Conservation (phyloP, 2,113 vertebrate genomes). For the Entelurus aequoreus region DNA sequence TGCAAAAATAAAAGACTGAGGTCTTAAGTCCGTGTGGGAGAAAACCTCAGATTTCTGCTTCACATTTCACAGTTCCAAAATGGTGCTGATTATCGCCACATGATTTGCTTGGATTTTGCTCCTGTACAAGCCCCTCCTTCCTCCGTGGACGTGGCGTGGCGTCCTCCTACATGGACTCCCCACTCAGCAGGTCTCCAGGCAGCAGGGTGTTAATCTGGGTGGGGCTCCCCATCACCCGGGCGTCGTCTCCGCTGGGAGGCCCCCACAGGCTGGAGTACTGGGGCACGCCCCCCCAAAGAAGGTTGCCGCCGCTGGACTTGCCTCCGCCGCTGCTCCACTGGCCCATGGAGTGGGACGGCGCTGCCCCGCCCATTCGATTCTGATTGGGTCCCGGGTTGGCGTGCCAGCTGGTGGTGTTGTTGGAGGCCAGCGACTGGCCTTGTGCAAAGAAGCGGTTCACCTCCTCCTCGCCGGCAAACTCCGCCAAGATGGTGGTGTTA, state of each 20-base stretch:
- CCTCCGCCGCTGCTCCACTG: slow-evolving; percentile 82
- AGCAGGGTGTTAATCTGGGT: slow-evolving; percentile 91
- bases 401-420: slow-evolving; percentile 95
- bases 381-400: slow-evolving; percentile 83
- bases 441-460: slow-evolving; percentile 97
- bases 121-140: slow-evolving; percentile 37
- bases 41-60: slow-evolving; percentile 63
- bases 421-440: slow-evolving; percentile 86
- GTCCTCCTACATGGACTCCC: slow-evolving; percentile 87
- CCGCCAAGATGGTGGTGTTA: slow-evolving; percentile 98
- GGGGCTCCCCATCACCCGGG: slow-evolving; percentile 88
- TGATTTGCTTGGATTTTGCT: slow-evolving; percentile 78
- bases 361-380: slow-evolving; percentile 77
- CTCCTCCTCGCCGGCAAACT: slow-evolving; percentile 97
- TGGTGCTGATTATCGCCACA: slow-evolving; percentile 78
- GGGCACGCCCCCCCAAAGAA: slow-evolving; percentile 91
- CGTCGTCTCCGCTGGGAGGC: slow-evolving; percentile 83
- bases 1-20: slow-evolving; percentile 46
- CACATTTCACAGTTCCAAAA: slow-evolving; percentile 64
- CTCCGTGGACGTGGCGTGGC: slow-evolving; percentile 41
- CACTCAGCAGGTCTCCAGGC: slow-evolving; percentile 93
- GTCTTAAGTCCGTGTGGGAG: slow-evolving; percentile 68
- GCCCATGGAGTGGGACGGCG: slow-evolving; percentile 79
- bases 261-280: slow-evolving; percentile 98
- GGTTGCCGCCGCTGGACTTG: slow-evolving; percentile 76